Evolutionary conservation across 2,797 vertebrate genomes (phyloP).

Genomic region (Gymnodraco acuticeps): DNA sequence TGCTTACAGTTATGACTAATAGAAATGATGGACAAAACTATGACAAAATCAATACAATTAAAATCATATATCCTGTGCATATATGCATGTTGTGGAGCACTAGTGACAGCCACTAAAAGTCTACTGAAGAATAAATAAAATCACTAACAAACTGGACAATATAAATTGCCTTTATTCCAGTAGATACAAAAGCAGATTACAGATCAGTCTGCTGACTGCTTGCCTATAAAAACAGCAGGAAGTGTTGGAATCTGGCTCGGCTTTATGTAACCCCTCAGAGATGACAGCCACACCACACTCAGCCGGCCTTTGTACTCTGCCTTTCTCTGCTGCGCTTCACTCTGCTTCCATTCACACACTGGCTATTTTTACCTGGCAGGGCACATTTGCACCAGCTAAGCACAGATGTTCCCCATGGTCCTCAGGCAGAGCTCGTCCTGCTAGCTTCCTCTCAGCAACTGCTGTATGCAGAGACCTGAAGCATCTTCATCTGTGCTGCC

Average conservation of each 20-base stretch:
- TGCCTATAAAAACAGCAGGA: background rate
- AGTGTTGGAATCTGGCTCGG: slow-evolving; percentile 27
- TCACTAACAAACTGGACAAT: no score
- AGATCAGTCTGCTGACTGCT: slow-evolving; percentile 22
- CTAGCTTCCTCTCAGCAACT: slow-evolving; percentile 14
- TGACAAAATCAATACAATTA: no score
- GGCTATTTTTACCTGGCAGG: slow-evolving; percentile 21
- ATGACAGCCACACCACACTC: slow-evolving; percentile 38
- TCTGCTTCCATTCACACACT: background rate
- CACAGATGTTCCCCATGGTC: slow-evolving; percentile 13
- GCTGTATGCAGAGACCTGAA: background rate
- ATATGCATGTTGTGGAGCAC: no score
- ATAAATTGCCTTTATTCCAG: no score
- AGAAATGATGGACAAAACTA: no score
- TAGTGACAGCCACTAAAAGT: no score
- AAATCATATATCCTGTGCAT: no score
- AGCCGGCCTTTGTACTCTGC: slow-evolving; percentile 30
- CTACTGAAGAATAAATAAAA: no score
- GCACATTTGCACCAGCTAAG: background rate
- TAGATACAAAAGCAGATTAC: no score
- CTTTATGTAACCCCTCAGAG: slow-evolving; percentile 62
- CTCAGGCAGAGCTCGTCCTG: background rate
- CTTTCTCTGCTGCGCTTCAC: background rate
- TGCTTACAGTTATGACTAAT: no score
- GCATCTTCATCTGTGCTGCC: slow-evolving; percentile 4